phyloP scores from a whole-genome alignment of 2,888 invertebrate genomes.

The Uloborus plumipes region DNA sequence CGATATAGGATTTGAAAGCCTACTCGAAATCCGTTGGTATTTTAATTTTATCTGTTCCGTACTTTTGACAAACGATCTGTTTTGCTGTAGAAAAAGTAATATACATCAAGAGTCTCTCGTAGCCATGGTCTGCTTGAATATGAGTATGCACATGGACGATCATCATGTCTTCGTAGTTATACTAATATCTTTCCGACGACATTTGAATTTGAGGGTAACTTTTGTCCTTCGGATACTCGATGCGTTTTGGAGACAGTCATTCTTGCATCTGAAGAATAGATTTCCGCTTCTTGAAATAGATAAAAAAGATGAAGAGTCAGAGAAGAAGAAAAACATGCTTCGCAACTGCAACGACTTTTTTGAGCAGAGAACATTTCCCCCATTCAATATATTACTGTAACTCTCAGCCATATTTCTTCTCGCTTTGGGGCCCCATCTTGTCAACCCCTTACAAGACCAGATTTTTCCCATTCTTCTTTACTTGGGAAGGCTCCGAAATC shows the following conservation, averaged over 20 bases:
- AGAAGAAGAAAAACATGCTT: conserved; percentile 45
- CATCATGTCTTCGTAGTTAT: conserved; percentile 56
- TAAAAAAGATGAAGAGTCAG: too few relatives aligned
- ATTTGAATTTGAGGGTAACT: conserved; percentile 61
- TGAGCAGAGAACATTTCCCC: conserved; percentile 50
- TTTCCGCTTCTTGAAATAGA: conserved; percentile 44
- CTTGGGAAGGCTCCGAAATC: conserved; percentile 41
- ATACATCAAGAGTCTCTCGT: conserved; percentile 12
- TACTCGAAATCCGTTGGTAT: conserved; percentile 33
- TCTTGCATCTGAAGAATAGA: conserved; percentile 55
- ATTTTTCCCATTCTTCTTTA: conserved; percentile 40
- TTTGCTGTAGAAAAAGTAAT: conserved; percentile 20
- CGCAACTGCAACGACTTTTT: conserved; percentile 42
- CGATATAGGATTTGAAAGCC: conserved; percentile 18
- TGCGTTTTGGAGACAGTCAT: conserved; percentile 55
- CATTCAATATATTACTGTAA: conserved; percentile 62
- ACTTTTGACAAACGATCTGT: conserved; percentile 49
- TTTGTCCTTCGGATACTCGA: conserved; percentile 55
- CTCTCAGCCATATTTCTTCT: conserved; percentile 61
- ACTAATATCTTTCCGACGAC: conserved; percentile 60
- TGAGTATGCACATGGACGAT: conserved; percentile 46
- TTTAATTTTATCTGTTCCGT: conserved; percentile 49
- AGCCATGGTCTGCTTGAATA: conserved; percentile 30
- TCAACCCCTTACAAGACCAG: conserved; percentile 52
- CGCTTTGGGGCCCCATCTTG: conserved; percentile 34